Evolutionary conservation across 37 sponge, comb jelly and placozoan species (phyloP), one percentile per base, ranked within the genome.

Genomic region (Crambe crambe): DNA sequence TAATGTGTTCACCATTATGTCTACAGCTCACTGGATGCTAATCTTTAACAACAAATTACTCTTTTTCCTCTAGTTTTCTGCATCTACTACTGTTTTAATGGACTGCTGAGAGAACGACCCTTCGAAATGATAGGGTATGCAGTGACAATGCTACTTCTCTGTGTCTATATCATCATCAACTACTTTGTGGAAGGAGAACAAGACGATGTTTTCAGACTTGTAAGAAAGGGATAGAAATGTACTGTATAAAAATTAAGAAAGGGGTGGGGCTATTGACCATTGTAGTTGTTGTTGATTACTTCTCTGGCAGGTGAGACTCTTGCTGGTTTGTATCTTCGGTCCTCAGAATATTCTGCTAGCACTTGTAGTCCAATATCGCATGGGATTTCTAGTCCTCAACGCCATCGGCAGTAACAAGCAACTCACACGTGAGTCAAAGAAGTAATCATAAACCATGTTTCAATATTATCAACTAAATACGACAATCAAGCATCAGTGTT

Each of bases 301-400:
- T 47, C 12, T 47, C n/a, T 29, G 27, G 23, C 67, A 91, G 92
- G 57, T 78, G 30, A 70, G 92, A 2, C 61, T 91, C 0, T 70
- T 91, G 3, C n/a, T 91, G 47, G 58, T 75, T 22, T 20, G 39
- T 30, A 30, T 87, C 27, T 42, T 83, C 47, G 80, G 72, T 65
- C 92, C 92, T 23, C 35, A 58, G 44, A 83, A 83, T 56, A 75
- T 83, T 32, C 40, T 75, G 34, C 70, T 91, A 56, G 88, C 92
- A 23, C 3, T 69, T 15, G 34, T 83, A 32, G 81, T 91, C 18
- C 80, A 35, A 37, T 75, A 54, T 37, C 78, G 70, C 37, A 91
- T 91, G 92, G 88, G 92, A 2, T 79, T 38, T 18, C 68, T 91
- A 23, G 39, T 58, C 31, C 77, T 87, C 36, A 31, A 62, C 62